phyloP scores from a whole-genome alignment of 2,888 invertebrate genomes.

The Thereva nobilitata region DNA sequence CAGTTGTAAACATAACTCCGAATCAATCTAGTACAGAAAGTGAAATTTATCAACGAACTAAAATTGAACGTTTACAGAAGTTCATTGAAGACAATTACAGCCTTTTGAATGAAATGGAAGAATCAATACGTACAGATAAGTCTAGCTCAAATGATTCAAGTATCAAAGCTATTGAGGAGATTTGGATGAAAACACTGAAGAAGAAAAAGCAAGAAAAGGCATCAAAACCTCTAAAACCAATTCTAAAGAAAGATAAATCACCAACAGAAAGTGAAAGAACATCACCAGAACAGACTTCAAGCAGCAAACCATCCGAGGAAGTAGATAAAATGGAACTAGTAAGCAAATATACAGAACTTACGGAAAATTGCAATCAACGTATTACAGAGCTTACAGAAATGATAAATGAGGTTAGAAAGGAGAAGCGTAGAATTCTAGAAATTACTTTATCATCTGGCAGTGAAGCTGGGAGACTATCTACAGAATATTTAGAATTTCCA shows the following conservation, averaged over 20 bases:
- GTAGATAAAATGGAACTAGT: constrained; percentile 41
- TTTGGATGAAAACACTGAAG: constrained; percentile 49
- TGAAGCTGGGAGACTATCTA: constrained; percentile 53
- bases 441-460: constrained; percentile 54
- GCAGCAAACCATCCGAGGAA: neutral
- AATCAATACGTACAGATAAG: constrained; percentile 46
- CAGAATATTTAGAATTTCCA: constrained; percentile 56
- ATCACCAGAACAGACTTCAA: neutral
- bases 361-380: constrained; percentile 62
- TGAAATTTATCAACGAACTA: constrained; percentile 43
- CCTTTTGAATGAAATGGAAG: constrained; percentile 53
- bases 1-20: constrained; percentile 57
- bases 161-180: constrained; percentile 45
- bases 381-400: constrained; percentile 63
- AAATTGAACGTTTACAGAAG: constrained; percentile 49
- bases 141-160: constrained; percentile 37
- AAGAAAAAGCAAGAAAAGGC: constrained; percentile 20
- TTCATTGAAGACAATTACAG: constrained; percentile 55
- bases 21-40: constrained; percentile 50
- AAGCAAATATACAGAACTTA: constrained; percentile 60
- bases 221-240: constrained; percentile 23
- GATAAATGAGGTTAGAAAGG: constrained; percentile 64
- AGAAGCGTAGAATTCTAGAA: constrained; percentile 61
- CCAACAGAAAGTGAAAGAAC: neutral
- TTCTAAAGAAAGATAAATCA: constrained; percentile 24